Conservation (phyloP, 2,888 invertebrate species). For the Caenorhabditis sp. region DNA sequence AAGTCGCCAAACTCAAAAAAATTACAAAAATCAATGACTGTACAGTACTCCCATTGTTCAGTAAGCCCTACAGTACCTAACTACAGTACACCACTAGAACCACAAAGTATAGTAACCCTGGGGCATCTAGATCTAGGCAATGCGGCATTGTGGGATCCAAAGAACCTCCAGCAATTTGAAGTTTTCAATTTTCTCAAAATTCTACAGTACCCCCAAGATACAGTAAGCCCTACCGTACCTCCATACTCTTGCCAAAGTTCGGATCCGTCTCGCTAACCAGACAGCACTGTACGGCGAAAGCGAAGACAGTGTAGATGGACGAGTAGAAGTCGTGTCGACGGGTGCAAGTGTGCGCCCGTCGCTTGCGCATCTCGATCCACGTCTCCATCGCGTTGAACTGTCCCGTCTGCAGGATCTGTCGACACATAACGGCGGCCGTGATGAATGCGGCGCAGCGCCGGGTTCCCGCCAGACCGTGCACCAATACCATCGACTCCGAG, state of each 20-base stretch:
- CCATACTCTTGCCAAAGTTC: conserved; percentile 31
- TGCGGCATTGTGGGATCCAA: too few species aligned
- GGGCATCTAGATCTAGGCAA: too few species aligned
- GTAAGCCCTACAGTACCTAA: too few species aligned
- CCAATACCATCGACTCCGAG: conserved; percentile 37
- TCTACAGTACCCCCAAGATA: too few species aligned
- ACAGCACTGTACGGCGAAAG: conserved; percentile 36
- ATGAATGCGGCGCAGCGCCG: conserved; percentile 51
- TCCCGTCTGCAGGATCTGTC: conserved; percentile 56
- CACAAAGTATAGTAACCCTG: too few species aligned
- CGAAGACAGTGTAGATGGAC: conserved; percentile 42
- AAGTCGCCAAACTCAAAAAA: too few species aligned
- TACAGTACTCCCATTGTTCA: too few species aligned
- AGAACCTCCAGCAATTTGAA: too few species aligned
- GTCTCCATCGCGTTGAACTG: conserved; percentile 56
- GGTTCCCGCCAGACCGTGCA: conserved; percentile 56
- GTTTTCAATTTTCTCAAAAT: too few species aligned
- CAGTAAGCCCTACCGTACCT: conserved; percentile 20
- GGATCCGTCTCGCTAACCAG: conserved; percentile 26
- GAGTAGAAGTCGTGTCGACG: conserved; percentile 56
- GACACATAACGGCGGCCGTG: conserved; percentile 48
- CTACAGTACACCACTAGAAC: too few species aligned
- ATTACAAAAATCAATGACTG: too few species aligned
- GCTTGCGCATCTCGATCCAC: conserved; percentile 58
- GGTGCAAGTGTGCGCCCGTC: conserved; percentile 35